Evolutionary conservation across 1,140 invertebrate species (phyloP), one percentile per base, ranked within the genome.

Genomic region (Tribolium madens): DNA sequence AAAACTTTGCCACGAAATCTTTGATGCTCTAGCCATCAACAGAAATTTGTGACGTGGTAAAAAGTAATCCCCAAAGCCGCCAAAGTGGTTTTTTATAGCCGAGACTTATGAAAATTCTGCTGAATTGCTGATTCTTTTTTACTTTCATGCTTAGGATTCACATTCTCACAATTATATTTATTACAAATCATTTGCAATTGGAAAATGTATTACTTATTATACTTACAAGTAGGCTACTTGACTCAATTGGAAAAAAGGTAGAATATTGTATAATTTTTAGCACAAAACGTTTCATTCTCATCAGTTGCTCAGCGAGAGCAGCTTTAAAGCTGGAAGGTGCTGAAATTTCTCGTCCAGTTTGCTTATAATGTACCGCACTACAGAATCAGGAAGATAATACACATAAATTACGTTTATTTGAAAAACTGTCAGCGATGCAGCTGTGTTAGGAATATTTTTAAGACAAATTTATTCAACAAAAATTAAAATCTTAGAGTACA

Each of bases 1-100:
- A 33, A 33, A 64, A 36, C n/a, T 33, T 64, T 64, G 12, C 21
- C 57, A 33, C 18, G 17, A 21, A 57, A 57, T 57, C 57, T 26
- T 26, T 33, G 26, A 64, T 33, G 57, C 10, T 33, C 21, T 1
- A 26, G 26, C 57, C 26, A 64, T 64, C 36, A 64, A 9, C 5
- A 13, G 14, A 33, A 33, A 64, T 64, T 64, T 7, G 31, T 5
- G 57, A 33, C 31, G n/a, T n/a, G 3, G 21, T 64, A 3, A 33
- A 64, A 64, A 33, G 12, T 33, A 64, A 64, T 57, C 10, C 21
- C 7, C 18, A 13, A 42, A 31, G n/a, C 31, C 1, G n/a, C 7
- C 18, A 13, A 64, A 31, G 26, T 15, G 15, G 4, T 21, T 57
- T 57, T 57, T 57, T 57, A 36, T 10, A 36, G 7, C 4, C 36